These are phyloP conservation scores for Heteractis magnifica DNA, from an alignment of 92 coral and sea anemone species.

Conservation along the genomic window DNA sequence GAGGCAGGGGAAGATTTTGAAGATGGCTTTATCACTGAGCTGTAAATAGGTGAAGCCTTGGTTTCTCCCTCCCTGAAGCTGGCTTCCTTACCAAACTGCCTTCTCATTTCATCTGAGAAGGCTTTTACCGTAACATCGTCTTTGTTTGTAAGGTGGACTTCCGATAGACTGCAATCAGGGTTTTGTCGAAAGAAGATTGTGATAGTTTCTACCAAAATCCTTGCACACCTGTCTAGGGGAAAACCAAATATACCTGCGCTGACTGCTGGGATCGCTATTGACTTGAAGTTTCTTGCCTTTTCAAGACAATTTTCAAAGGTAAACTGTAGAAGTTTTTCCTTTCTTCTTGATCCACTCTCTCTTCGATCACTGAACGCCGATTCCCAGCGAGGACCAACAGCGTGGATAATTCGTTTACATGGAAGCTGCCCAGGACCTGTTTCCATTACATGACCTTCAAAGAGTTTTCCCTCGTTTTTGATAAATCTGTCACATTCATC, in stretches of 20 bases:
- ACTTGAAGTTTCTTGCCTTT: conserved; percentile 34
- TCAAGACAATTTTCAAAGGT: conserved; percentile 37
- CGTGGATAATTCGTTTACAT: conserved; percentile 65
- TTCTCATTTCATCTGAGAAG: conserved; percentile 52
- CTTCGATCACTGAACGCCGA: background rate
- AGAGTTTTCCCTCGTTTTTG: conserved; percentile 5
- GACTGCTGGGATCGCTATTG: conserved; percentile 68
- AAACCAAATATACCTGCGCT: conserved; percentile 71
- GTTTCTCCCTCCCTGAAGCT: conserved; percentile 15
- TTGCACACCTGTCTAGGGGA: conserved; percentile 62
- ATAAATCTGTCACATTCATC: conserved; percentile 35
- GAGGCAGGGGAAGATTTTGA: background rate
- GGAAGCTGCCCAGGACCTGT: conserved; percentile 58
- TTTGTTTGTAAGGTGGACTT: conserved; percentile 56
- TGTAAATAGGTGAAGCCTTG: background rate
- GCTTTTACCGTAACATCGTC: conserved; percentile 39
- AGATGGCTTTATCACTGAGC: background rate
- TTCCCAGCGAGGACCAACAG: conserved; percentile 63
- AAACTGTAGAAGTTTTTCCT: conserved; percentile 27
- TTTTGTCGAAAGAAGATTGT: conserved; percentile 29
- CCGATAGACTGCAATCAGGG: conserved; percentile 38
- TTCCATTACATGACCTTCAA: conserved; percentile 35
- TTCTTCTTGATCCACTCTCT: conserved; percentile 9
- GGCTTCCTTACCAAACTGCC: conserved; percentile 26
- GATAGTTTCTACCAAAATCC: conserved; percentile 51